Percentiles rank a stretch among this genome's conserved stretches.
These are phyloP conservation scores for Limnephilus auricula DNA, from an alignment of 2,888 invertebrate genomes.

Conservation along the genomic window DNA sequence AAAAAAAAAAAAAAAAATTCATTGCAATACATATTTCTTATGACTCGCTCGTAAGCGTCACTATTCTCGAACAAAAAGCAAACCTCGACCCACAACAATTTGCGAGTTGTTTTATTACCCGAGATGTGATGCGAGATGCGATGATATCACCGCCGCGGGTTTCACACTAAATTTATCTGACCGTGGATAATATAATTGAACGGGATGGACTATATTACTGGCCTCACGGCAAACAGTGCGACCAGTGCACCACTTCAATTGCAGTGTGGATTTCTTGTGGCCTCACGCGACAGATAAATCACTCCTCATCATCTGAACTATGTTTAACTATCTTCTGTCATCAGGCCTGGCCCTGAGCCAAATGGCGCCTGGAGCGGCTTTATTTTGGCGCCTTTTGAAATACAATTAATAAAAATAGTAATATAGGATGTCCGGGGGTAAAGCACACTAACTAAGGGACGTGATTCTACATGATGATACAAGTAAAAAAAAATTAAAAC, in stretches of 20 bases:
- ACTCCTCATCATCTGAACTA: background rate
- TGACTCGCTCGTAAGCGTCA: background rate
- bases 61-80: slow-evolving; percentile 5
- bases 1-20: no score
- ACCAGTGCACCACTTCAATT: background rate
- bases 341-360: background rate
- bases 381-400: background rate
- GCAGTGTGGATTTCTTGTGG: background rate
- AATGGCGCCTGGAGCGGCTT: background rate
- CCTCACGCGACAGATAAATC: background rate
- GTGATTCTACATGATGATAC: no score
- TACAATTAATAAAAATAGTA: no score
- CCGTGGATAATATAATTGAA: slow-evolving; percentile 24
- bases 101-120: background rate
- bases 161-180: slow-evolving; percentile 38
- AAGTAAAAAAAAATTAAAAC: no score
- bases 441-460: no score
- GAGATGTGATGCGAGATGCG: background rate
- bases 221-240: background rate
- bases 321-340: background rate
- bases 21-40: background rate
- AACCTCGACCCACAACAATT: background rate
- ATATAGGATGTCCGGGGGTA: no score
- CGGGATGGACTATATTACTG: background rate
- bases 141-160: slow-evolving; percentile 18